Conservation (phyloP, 1,140 invertebrate genomes). For the Uloborus diversus region DNA sequence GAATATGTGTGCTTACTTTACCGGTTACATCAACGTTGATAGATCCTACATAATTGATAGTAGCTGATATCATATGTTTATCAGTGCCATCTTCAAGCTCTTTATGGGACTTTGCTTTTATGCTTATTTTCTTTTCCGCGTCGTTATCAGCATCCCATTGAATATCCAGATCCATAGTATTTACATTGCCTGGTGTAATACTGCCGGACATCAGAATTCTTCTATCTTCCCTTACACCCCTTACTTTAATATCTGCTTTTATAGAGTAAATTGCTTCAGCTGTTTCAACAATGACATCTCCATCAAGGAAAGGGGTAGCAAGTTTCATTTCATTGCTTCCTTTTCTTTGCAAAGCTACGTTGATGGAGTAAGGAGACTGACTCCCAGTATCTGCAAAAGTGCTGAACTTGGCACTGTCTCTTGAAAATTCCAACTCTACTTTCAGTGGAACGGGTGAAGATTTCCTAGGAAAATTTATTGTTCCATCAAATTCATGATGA, state of each 20-base stretch:
- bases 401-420: not conserved
- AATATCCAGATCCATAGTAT: conserved; percentile 14
- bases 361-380: not conserved
- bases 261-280: not conserved
- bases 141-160: conserved; percentile 44
- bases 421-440: not conserved
- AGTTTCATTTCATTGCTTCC: not conserved
- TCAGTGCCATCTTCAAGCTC: conserved; percentile 11
- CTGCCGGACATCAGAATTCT: conserved; percentile 20
- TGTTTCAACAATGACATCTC: not conserved
- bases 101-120: conserved; percentile 15
- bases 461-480: conserved; percentile 16
- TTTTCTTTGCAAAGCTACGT: conserved; percentile 14
- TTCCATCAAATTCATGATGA: conserved; percentile 47
- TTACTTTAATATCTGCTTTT: conserved; percentile 15
- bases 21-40: conserved; percentile 36
- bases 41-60: conserved; percentile 15
- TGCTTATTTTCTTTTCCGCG: conserved; percentile 16
- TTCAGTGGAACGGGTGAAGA: conserved; percentile 5
- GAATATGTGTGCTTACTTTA: conserved; percentile 8
- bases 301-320: conserved; percentile 20
- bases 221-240: not conserved
- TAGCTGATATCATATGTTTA: conserved; percentile 27
- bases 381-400: conserved; percentile 3
- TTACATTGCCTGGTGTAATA: not conserved